Evolutionary conservation across 2,797 vertebrate genomes (phyloP), one percentile per base, ranked within the genome.

Genomic region (Euthynnus affinis): DNA sequence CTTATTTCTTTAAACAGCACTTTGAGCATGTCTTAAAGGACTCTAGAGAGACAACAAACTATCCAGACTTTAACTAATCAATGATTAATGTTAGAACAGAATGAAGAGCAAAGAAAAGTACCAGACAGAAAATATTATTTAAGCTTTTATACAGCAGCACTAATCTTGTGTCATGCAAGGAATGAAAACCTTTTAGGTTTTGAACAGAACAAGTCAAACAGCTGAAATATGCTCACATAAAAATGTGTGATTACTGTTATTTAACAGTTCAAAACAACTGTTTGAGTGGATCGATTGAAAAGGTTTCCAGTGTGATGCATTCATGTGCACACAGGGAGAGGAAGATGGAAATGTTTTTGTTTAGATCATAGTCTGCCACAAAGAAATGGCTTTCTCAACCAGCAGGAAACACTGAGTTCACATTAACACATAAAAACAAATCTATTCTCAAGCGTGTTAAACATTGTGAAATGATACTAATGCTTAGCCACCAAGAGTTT

Each of bases 391-490:
- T 42, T 42, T 40, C 22, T 49, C 5, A 44, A 34, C 15, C 18
- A 59, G 14, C 44, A 3, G n/a, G 18, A 63, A 46, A 48, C 9
- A 22, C 52, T 20, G 37, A 3, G 63, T 55, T 63, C 32, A 62
- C 52, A 64, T 46, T 56, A 10, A 69, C 67, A 14, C 48, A 62
- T 71, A n/a, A 37, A 14, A 42, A 37, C 9, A 9, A 66, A 29
- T 20, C 8, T 23, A 23, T 74, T 67, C 18, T 66, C 2, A 71
- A 59, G 18, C 56, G 58, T 51, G 42, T 74, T 76, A 56, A 75
- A 63, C 76, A 73, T 60, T 82, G 18, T 32, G 3, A 58, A 69
- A 73, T 46, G 25, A 32, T 3, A 13, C 22, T 63, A 76, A 80
- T 72, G 70, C n/a, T 18, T 60, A 77, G 80, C 71, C 71, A 53